Evolutionary conservation across 2,888 invertebrate species (phyloP).

Genomic region (Phengaris alcon): DNA sequence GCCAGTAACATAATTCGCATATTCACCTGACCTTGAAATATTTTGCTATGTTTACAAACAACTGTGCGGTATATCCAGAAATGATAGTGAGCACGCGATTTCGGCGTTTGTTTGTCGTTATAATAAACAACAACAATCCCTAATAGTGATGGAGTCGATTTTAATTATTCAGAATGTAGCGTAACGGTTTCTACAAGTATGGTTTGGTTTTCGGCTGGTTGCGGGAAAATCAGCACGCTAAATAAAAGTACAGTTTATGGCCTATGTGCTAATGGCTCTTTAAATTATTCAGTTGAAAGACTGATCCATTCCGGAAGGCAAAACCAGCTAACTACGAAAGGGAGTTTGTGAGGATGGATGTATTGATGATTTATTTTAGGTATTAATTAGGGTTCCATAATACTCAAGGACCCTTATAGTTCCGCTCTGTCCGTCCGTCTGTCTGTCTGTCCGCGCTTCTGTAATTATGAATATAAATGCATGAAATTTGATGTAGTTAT

Average conservation of each 20-base stretch:
- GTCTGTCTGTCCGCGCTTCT: no score
- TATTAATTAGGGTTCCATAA: no score
- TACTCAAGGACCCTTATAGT: no score
- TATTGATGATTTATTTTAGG: no score
- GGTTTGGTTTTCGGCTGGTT: background rate
- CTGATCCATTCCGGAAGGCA: no score
- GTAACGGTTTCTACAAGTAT: background rate
- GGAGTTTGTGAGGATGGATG: no score
- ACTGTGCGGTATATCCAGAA: background rate
- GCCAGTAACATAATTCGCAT: background rate
- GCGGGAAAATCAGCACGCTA: background rate
- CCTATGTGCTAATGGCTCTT: no score
- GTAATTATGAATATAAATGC: no score
- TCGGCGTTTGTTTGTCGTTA: slow-evolving; percentile 22
- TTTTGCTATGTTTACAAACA: background rate
- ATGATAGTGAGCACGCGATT: slow-evolving; percentile 24
- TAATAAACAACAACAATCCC: background rate
- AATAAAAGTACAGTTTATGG: background rate
- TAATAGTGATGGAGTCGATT: slow-evolving; percentile 1
- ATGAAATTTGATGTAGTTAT: no score
- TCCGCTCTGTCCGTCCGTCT: no score
- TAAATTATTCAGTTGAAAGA: no score
- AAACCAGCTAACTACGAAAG: no score
- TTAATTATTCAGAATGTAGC: slow-evolving; percentile 1
- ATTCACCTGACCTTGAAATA: background rate